These are phyloP conservation scores for Tenualosa thibaudeaui DNA, from an alignment of 2,797 vertebrate genomes.

Conservation along the genomic window DNA sequence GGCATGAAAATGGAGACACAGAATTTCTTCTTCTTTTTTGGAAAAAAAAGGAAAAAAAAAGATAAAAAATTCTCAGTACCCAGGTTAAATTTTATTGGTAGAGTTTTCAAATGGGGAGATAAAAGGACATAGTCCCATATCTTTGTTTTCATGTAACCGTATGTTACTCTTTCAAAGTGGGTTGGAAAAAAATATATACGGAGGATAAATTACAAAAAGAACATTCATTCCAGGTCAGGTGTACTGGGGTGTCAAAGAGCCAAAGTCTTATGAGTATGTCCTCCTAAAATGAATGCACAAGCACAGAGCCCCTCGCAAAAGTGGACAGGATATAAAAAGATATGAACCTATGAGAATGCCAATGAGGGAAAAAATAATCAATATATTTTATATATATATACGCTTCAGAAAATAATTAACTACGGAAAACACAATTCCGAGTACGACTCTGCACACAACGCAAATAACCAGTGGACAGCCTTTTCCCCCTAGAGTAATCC, in stretches of 20 bases:
- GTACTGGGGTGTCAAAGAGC: conserved; percentile 6
- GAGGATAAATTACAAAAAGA: conserved; percentile 19
- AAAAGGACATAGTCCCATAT: neutral
- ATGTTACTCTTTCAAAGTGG: conserved; percentile 36
- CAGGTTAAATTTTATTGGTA: conserved; percentile 60
- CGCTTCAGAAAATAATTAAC: conserved; percentile 38
- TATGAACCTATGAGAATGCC: conserved; percentile 53
- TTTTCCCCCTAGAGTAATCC: conserved; percentile 62
- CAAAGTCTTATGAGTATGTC: conserved; percentile 13
- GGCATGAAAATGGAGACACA: conserved; percentile 44
- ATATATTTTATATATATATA: conserved; percentile 57
- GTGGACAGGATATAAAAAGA: conserved; percentile 38
- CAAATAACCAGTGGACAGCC: conserved; percentile 59
- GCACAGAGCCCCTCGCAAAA: conserved; percentile 47
- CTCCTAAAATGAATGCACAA: conserved; percentile 49
- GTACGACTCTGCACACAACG: conserved; percentile 59
- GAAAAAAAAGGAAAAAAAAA: conserved; percentile 58
- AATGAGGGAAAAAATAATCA: conserved; percentile 43
- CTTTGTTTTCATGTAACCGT: neutral
- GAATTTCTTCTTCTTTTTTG: conserved; percentile 17
- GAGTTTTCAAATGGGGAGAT: conserved; percentile 60
- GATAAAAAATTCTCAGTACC: conserved; percentile 58
- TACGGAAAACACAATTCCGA: conserved; percentile 57
- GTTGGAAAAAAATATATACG: neutral
- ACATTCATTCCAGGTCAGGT: conserved; percentile 20